Percentiles rank a stretch among this genome's conserved stretches.
Evolutionary conservation across 2,113 vertebrate species (phyloP).

Genomic region (Sorex fumeus): DNA sequence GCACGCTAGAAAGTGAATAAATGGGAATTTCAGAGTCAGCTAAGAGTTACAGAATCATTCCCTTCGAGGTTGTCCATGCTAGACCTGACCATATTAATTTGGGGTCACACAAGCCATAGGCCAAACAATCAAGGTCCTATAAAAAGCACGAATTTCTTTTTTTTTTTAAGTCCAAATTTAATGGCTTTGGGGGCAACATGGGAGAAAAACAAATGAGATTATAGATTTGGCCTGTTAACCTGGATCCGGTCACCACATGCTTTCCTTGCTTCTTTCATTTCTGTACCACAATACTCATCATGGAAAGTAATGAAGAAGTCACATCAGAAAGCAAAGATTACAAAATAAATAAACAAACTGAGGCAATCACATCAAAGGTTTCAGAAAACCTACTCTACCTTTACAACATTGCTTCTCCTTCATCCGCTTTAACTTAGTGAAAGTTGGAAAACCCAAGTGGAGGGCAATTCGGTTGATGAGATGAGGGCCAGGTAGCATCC

Average conservation of each 20-base stretch:
- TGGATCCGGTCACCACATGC: background rate
- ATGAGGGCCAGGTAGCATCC: conserved; percentile 13
- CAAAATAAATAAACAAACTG: background rate
- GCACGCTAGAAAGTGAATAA: background rate
- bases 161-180: background rate
- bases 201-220: background rate
- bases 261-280: conserved; percentile 18
- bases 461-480: background rate
- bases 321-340: conserved; percentile 9
- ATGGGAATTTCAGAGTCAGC: background rate
- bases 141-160: background rate
- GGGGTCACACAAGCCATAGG: background rate
- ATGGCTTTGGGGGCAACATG: background rate
- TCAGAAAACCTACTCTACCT: background rate
- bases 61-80: background rate
- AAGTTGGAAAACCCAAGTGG: background rate
- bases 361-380: no score
- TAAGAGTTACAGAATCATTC: background rate
- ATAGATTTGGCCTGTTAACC: background rate
- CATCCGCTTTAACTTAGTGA: background rate
- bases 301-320: conserved; percentile 28
- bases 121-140: background rate
- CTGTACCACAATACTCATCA: background rate
- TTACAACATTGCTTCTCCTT: conserved; percentile 16
- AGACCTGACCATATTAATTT: background rate